These are phyloP conservation scores for Tenebrosternarchus preto DNA, from an alignment of 2,113 vertebrate species.

Conservation along the genomic window DNA sequence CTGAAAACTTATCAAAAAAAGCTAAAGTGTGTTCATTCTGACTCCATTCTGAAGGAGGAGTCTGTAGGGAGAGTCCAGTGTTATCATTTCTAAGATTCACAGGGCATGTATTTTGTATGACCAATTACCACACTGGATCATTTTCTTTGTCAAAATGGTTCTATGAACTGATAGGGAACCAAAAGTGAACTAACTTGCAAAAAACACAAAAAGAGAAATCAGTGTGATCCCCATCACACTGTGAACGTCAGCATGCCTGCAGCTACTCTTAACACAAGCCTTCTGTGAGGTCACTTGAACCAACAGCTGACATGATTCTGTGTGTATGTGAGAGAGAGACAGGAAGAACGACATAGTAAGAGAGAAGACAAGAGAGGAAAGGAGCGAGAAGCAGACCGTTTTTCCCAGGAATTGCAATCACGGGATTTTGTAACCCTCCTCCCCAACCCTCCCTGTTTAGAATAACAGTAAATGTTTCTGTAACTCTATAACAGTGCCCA, in stretches of 20 bases:
- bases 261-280: conserved; percentile 36
- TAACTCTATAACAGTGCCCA: neutral
- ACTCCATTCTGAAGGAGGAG: too few species aligned
- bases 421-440: too few species aligned
- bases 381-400: conserved; percentile 1
- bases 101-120: neutral
- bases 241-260: conserved; percentile 16
- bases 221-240: conserved; percentile 11
- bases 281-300: conserved; percentile 37
- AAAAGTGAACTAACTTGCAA: conserved; percentile 5
- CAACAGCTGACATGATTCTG: conserved; percentile 49
- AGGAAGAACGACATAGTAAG: neutral
- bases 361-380: conserved; percentile 10
- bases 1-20: too few species aligned
- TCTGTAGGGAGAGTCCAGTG: too few species aligned
- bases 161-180: conserved; percentile 2
- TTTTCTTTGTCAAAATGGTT: neutral
- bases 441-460: too few species aligned
- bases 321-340: conserved; percentile 3
- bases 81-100: neutral
- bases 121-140: neutral
- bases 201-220: neutral
- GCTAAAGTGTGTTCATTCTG: too few species aligned
- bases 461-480: neutral
- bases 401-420: conserved; percentile 35